Percentiles rank a stretch among this genome's conserved stretches.
Evolutionary conservation across 2,888 invertebrate species (phyloP).

Genomic region (Melolontha melolontha): DNA sequence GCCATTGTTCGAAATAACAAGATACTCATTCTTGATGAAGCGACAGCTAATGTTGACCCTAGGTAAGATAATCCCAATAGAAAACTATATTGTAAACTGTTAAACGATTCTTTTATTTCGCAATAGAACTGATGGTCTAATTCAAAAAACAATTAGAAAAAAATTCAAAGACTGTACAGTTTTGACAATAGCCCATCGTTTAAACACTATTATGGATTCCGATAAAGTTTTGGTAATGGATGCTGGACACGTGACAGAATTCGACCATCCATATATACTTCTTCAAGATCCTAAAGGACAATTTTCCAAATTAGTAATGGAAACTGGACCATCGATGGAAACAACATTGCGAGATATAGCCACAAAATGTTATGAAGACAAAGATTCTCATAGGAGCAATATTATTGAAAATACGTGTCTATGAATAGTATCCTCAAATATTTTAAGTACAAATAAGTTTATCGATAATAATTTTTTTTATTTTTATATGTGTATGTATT

Average conservation of each 20-base stretch:
- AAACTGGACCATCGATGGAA: slow-evolving; percentile 73
- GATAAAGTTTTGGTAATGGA: slow-evolving; percentile 90
- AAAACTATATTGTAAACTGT: neutral
- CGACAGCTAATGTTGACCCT: slow-evolving; percentile 93
- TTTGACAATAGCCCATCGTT: slow-evolving; percentile 88
- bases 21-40: slow-evolving; percentile 90
- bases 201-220: slow-evolving; percentile 93
- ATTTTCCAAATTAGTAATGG: slow-evolving; percentile 77
- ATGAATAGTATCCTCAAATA: too few relatives aligned
- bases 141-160: slow-evolving; percentile 83
- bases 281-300: slow-evolving; percentile 72
- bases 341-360: slow-evolving; percentile 67
- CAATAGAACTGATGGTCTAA: slow-evolving; percentile 82
- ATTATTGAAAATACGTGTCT: too few relatives aligned
- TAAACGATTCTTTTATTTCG: slow-evolving; percentile 37
- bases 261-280: slow-evolving; percentile 76
- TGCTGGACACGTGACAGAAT: slow-evolving; percentile 79
- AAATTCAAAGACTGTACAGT: slow-evolving; percentile 89
- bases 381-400: too few relatives aligned
- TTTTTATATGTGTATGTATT: too few relatives aligned
- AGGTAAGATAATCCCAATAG: slow-evolving; percentile 71
- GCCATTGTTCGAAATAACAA: slow-evolving; percentile 87
- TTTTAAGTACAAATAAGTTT: too few relatives aligned
- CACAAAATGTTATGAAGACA: slow-evolving; percentile 57
- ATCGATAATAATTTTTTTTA: too few relatives aligned